phyloP scores from a whole-genome alignment of 2,888 invertebrate genomes.

The Scaptomyza cyrtandrae region DNA sequence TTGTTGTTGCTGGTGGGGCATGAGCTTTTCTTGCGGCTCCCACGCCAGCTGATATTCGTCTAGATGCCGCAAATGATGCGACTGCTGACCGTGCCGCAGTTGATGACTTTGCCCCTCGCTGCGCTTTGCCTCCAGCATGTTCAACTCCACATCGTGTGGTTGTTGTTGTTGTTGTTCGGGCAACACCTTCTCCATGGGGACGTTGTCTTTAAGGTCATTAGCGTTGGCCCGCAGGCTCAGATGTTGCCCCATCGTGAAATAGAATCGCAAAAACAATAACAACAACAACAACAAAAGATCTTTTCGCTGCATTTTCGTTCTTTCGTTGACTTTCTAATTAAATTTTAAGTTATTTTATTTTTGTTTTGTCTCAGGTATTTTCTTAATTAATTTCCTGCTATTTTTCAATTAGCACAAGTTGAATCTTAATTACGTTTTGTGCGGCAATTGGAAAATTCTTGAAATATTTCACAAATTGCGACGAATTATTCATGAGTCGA shows the following conservation, averaged over 20 bases:
- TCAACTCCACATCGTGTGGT: constrained; percentile 45
- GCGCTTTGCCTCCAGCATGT: constrained; percentile 17
- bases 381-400: constrained; percentile 1
- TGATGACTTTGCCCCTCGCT: constrained; percentile 18
- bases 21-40: constrained; percentile 37
- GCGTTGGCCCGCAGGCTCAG: constrained; percentile 36
- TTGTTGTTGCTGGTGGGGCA: background rate
- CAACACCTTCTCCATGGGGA: constrained; percentile 56
- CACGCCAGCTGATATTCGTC: constrained; percentile 55
- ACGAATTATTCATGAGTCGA: background rate
- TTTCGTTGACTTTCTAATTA: constrained; percentile 25
- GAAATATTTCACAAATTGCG: background rate
- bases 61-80: constrained; percentile 52
- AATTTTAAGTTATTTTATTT: constrained; percentile 3
- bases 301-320: constrained; percentile 46
- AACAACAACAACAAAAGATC: constrained; percentile 14
- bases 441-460: background rate
- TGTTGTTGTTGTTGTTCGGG: constrained; percentile 28
- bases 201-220: constrained; percentile 58
- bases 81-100: constrained; percentile 42
- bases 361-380: background rate
- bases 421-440: background rate
- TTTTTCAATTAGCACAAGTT: constrained; percentile 9
- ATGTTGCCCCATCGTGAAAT: background rate
- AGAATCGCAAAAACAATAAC: background rate